Conservation (phyloP, 2,113 vertebrate species). For the Thomomys bottae region DNA sequence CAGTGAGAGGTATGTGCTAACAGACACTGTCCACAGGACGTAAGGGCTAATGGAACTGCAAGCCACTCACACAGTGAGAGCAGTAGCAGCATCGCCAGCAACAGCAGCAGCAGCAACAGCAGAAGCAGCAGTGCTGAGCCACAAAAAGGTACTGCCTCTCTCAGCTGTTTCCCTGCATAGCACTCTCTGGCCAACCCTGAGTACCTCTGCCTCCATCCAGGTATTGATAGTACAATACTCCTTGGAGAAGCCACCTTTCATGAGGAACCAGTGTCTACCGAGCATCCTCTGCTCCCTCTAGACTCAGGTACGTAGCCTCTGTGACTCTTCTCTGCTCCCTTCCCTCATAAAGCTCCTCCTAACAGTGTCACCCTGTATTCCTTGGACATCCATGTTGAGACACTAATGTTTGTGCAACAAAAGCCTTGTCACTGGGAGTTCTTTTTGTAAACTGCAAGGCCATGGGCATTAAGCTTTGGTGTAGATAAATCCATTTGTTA, state of each 20-base stretch:
- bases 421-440: neutral
- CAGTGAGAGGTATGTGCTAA: neutral
- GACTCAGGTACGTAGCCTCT: slow-evolving; percentile 55
- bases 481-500: neutral
- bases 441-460: neutral
- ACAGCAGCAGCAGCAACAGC: slow-evolving; percentile 24
- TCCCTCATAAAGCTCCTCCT: neutral
- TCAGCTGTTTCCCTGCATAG: neutral
- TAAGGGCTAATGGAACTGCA: neutral
- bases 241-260: neutral
- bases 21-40: neutral
- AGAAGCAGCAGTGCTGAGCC: slow-evolving; percentile 46
- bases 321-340: neutral
- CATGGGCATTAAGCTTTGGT: neutral
- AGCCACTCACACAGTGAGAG: neutral
- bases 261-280: neutral
- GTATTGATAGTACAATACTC: neutral
- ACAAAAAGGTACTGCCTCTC: slow-evolving; percentile 57
- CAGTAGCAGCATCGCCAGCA: neutral
- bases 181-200: neutral
- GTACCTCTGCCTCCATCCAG: slow-evolving; percentile 40
- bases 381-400: neutral
- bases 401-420: neutral
- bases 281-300: neutral
- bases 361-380: neutral